Conservation (phyloP, 1,140 invertebrate species). For the Acromyrmex echinatior region DNA sequence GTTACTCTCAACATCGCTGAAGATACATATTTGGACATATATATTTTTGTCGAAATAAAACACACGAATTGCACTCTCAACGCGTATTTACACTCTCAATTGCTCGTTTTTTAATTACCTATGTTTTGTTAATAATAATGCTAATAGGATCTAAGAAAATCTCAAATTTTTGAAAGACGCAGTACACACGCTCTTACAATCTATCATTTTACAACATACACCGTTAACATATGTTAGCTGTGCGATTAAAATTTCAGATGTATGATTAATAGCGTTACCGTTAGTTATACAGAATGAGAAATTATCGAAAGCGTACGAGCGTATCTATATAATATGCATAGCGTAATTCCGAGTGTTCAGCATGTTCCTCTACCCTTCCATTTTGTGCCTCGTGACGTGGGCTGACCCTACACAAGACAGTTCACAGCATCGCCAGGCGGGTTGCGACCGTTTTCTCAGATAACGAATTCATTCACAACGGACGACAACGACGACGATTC, state of each 20-base stretch:
- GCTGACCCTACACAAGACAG: conserved; percentile 67
- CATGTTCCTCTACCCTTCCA: conserved; percentile 14
- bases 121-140: too few relatives aligned
- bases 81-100: too few relatives aligned
- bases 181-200: neutral
- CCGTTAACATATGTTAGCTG: neutral
- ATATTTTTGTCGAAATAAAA: too few relatives aligned
- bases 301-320: conserved; percentile 4
- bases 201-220: neutral
- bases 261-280: neutral
- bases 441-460: conserved; percentile 79
- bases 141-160: neutral
- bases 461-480: conserved; percentile 84
- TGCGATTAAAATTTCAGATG: conserved; percentile 8
- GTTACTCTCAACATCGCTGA: too few relatives aligned
- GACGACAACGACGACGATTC: conserved; percentile 70
- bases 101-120: too few relatives aligned
- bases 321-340: conserved; percentile 3
- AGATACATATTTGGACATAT: too few relatives aligned
- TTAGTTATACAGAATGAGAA: conserved; percentile 18
- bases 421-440: conserved; percentile 70
- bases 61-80: too few relatives aligned
- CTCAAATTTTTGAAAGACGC: neutral
- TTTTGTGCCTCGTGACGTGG: conserved; percentile 59
- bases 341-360: conserved; percentile 38